Evolutionary conservation across 2,797 vertebrate species (phyloP), one percentile per base, ranked within the genome.

Genomic region (Scleropages formosus): DNA sequence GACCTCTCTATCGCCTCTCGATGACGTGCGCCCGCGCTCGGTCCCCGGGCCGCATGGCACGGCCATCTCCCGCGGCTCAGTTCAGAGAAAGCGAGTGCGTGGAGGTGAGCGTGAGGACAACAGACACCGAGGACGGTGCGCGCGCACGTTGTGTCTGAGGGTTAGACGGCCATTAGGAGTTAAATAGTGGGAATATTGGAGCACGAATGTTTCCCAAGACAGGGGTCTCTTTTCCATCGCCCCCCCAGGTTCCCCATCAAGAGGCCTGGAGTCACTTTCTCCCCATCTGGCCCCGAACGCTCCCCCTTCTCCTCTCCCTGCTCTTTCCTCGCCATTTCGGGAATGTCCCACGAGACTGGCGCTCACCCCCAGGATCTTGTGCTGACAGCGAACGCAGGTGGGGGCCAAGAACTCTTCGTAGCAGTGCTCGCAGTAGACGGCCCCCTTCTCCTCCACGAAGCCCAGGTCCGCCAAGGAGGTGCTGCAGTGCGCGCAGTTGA

Each of bases 321-420:
- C 39, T 18, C 31, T 18, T 10, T 1, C 18, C 4, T 10, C 18
- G 8, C 11, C 53, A 58, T 3, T 58, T 58, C 53, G 58, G 12
- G 53, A n/a, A 53, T 58, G 53, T 3, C 12, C 18, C 53, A n/a
- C 58, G 53, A n/a, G 1, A 15, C n/a, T 9, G 4, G 0, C 44
- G 90, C 96, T 93, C 85, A 98, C 97, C 84, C 98, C 98, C 46
- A 99, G 92, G 73, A 99, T 93, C 92, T 99, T 99, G 86, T 90
- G 91, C 62, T 95, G 91, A 88, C 98, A 99, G 78, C 91, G 90
- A 6, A 88, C 90, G 75, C 98, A 99, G 65, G 92, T 88, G 2
- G 98, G 98, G 18, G 98, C 98, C 0, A 99, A 94, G 86, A 95
- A 97, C 87, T 95, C 93, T 91, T 96, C 97, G 13, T 98, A 99